Conservation (phyloP, 2,888 invertebrate genomes). For the Parnassius smintheus region DNA sequence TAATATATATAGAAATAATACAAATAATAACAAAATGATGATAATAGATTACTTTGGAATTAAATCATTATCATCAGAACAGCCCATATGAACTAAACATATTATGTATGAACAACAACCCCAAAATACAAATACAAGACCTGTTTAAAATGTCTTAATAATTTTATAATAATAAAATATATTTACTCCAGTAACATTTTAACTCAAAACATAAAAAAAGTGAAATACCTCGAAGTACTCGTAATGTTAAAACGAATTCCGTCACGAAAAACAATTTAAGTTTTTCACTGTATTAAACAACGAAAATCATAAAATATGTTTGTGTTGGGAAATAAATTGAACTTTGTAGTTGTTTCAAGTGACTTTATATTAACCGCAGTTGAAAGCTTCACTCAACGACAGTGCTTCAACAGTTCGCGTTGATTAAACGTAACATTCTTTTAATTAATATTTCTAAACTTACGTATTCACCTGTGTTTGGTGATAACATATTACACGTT, state of each 20-base stretch:
- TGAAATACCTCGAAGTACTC: not conserved
- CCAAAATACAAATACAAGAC: no score
- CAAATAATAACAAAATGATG: no score
- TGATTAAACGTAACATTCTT: slow-evolving; percentile 25
- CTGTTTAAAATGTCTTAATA: no score
- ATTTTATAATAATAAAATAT: no score
- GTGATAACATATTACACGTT: no score
- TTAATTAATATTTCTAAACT: slow-evolving; percentile 25
- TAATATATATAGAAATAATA: no score
- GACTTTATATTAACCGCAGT: slow-evolving; percentile 21
- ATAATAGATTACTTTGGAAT: no score
- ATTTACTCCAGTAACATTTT: no score
- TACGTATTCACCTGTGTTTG: not conserved
- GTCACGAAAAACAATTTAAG: slow-evolving; percentile 25
- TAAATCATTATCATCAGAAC: no score
- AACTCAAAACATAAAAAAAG: no score
- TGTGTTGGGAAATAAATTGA: slow-evolving; percentile 13
- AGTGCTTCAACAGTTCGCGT: slow-evolving; percentile 20
- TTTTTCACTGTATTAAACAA: slow-evolving; percentile 19
- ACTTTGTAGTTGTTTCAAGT: slow-evolving; percentile 22
- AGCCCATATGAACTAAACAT: no score
- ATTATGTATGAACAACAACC: no score
- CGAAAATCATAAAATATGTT: slow-evolving; percentile 20
- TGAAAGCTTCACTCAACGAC: slow-evolving; percentile 26
- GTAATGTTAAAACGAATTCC: slow-evolving; percentile 14